phyloP scores from a whole-genome alignment of 2,888 invertebrate genomes.

The Dugesia japonica region DNA sequence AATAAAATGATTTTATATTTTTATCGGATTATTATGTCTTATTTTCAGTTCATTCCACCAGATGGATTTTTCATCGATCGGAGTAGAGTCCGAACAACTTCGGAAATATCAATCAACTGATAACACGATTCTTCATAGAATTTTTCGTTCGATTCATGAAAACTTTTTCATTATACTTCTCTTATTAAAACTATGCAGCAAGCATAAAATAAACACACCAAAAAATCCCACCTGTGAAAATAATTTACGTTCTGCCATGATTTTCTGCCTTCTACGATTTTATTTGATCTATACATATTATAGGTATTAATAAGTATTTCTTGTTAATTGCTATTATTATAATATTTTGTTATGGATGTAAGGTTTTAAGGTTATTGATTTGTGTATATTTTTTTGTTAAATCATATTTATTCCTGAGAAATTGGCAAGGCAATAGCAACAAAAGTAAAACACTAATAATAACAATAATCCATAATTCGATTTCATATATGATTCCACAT shows the following conservation, averaged over 20 bases:
- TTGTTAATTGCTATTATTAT: background rate
- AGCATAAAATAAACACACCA: background rate
- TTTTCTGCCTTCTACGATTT: constrained; percentile 20
- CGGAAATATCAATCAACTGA: constrained; percentile 16
- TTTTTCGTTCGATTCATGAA: background rate
- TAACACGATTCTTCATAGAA: background rate
- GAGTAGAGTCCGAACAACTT: background rate
- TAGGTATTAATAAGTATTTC: background rate
- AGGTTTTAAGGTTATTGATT: background rate
- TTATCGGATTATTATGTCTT: background rate
- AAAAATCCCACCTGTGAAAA: background rate
- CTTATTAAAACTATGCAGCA: background rate
- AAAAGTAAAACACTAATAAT: too few species aligned
- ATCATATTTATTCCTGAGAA: too few species aligned
- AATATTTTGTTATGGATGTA: background rate
- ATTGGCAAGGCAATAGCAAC: too few species aligned
- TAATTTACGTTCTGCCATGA: background rate
- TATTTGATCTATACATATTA: constrained; percentile 1
- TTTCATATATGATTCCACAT: too few species aligned
- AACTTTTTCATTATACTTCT: background rate
- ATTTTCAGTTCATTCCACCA: constrained; percentile 26
- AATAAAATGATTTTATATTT: background rate
- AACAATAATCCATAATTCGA: too few species aligned
- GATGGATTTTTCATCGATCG: constrained; percentile 23
- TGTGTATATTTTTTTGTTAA: background rate